Conservation (phyloP, 2,113 vertebrate genomes). For the Gymnocephalus cernua region DNA sequence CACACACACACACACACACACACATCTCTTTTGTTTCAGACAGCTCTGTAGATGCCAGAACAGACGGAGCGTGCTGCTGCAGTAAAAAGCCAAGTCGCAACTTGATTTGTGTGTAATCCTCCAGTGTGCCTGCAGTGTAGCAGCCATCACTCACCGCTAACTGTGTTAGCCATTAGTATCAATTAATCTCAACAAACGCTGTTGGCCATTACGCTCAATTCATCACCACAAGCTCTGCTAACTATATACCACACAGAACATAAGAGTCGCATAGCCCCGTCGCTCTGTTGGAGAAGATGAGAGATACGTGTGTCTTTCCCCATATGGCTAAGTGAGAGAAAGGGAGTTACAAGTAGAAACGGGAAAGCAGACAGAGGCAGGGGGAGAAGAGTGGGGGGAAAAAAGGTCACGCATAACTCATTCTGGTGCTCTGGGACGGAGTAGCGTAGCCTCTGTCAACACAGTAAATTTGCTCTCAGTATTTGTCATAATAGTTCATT, state of each 20-base stretch:
- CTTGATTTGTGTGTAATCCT: constrained; percentile 73
- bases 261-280: constrained; percentile 25
- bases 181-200: constrained; percentile 79
- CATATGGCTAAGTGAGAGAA: constrained; percentile 65
- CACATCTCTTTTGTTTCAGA: constrained; percentile 27
- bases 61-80: constrained; percentile 54
- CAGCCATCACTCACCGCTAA: constrained; percentile 76
- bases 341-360: constrained; percentile 37
- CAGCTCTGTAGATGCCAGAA: constrained; percentile 28
- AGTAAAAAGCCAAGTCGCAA: constrained; percentile 50
- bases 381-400: neutral
- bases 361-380: constrained; percentile 9
- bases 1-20: neutral
- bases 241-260: constrained; percentile 53
- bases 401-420: constrained; percentile 54
- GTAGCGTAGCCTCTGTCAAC: constrained; percentile 61
- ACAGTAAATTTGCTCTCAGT: constrained; percentile 61
- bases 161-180: constrained; percentile 80
- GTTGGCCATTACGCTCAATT: constrained; percentile 71
- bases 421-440: constrained; percentile 40
- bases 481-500: constrained; percentile 75
- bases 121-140: constrained; percentile 59
- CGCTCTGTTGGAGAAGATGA: constrained; percentile 58
- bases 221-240: constrained; percentile 69
- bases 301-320: constrained; percentile 63